Evolutionary conservation across 2,888 invertebrate genomes (phyloP).

Genomic region (Plagiodera versicolora): DNA sequence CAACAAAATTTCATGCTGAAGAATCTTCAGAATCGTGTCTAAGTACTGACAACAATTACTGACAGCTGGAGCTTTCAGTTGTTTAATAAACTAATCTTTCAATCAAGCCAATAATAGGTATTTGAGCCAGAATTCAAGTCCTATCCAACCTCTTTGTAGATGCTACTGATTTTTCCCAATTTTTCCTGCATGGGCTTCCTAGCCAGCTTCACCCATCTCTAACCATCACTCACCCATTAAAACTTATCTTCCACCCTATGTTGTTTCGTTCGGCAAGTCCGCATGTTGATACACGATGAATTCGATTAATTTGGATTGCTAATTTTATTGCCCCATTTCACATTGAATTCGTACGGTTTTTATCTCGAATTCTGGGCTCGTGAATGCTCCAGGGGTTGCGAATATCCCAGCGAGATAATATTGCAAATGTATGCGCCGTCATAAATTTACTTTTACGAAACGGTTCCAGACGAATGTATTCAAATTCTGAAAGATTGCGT

Average conservation of each 20-base stretch:
- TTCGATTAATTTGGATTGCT: slow-evolving; percentile 43
- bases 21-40: too few relatives aligned
- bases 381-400: slow-evolving; percentile 11
- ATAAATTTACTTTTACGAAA: slow-evolving; percentile 28
- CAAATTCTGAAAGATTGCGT: neutral
- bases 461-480: neutral
- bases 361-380: slow-evolving; percentile 18
- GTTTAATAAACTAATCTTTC: too few relatives aligned
- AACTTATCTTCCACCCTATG: neutral
- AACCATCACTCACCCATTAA: neutral
- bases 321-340: slow-evolving; percentile 37
- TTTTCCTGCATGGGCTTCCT: too few relatives aligned
- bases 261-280: neutral
- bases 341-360: slow-evolving; percentile 35
- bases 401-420: slow-evolving; percentile 24
- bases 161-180: too few relatives aligned
- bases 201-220: too few relatives aligned
- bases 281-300: slow-evolving; percentile 32
- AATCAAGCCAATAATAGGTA: too few relatives aligned
- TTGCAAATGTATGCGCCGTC: slow-evolving; percentile 32
- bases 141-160: too few relatives aligned
- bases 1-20: too few relatives aligned
- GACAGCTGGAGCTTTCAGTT: too few relatives aligned
- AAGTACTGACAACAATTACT: too few relatives aligned
- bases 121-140: too few relatives aligned